A percentile compares a stretch with the other conserved stretches of the same genome.
Evolutionary conservation across 2,888 invertebrate species (phyloP).

Genomic region (Sclerodermus sp.): DNA sequence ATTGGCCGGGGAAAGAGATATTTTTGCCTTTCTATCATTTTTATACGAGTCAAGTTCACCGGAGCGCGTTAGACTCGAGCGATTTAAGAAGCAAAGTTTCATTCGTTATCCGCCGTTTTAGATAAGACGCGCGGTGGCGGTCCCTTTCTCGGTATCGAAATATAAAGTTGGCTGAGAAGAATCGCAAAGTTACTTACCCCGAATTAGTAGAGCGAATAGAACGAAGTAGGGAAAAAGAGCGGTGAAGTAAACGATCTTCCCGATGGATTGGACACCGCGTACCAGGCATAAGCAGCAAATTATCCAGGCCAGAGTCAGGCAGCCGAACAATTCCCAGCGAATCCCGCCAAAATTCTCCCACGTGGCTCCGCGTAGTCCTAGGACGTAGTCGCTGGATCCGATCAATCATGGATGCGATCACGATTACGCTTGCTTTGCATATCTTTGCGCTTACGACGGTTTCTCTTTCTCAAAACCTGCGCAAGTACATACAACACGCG

Average conservation of each 20-base stretch:
- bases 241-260: slow-evolving; percentile 80
- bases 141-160: background rate
- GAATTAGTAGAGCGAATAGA: slow-evolving; percentile 65
- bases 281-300: slow-evolving; percentile 85
- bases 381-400: slow-evolving; percentile 71
- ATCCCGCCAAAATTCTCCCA: slow-evolving; percentile 77
- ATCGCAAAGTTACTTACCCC: slow-evolving; percentile 33
- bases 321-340: slow-evolving; percentile 81
- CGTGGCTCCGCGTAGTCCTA: slow-evolving; percentile 72
- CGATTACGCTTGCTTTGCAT: no score
- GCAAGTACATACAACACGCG: no score
- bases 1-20: no score
- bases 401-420: no score
- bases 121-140: no score
- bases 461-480: no score
- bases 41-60: no score
- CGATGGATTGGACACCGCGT: slow-evolving; percentile 85
- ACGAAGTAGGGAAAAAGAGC: slow-evolving; percentile 74
- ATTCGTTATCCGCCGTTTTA: no score
- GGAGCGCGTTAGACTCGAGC: no score
- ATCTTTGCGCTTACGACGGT: no score
- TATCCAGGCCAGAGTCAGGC: slow-evolving; percentile 78
- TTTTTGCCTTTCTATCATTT: no score
- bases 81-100: no score
- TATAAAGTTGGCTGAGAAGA: background rate